Percentiles rank a stretch among this genome's conserved stretches.
These are phyloP conservation scores for Agrilus biguttatus DNA, from an alignment of 2,888 invertebrate species.

Conservation along the genomic window DNA sequence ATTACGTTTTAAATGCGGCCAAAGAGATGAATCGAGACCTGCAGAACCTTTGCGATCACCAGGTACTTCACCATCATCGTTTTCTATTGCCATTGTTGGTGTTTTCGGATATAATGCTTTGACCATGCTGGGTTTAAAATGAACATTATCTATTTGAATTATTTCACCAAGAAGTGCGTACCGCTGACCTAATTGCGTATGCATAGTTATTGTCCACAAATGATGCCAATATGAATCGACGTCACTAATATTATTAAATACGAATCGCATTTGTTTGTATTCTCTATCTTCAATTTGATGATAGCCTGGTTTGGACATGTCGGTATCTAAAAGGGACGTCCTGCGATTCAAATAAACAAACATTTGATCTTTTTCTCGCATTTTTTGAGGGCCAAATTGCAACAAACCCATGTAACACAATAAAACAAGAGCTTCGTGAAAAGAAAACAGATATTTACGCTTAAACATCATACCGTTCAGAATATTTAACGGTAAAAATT, in stretches of 20 bases:
- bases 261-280: slow-evolving; percentile 41
- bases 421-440: slow-evolving; percentile 40
- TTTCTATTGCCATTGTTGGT: slow-evolving; percentile 30
- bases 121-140: slow-evolving; percentile 34
- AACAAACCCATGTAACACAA: slow-evolving; percentile 53
- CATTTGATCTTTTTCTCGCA: slow-evolving; percentile 56
- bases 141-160: slow-evolving; percentile 34
- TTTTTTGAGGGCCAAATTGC: slow-evolving; percentile 48
- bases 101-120: slow-evolving; percentile 29
- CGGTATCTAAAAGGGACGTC: slow-evolving; percentile 50
- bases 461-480: slow-evolving; percentile 36
- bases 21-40: slow-evolving; percentile 57
- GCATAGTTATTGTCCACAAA: slow-evolving; percentile 50
- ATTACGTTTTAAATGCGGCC: slow-evolving; percentile 47
- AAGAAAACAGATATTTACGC: slow-evolving; percentile 42
- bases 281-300: slow-evolving; percentile 40
- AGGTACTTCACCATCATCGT: slow-evolving; percentile 47
- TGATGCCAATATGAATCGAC: slow-evolving; percentile 55
- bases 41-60: slow-evolving; percentile 61
- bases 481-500: slow-evolving; percentile 40
- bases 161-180: slow-evolving; percentile 19
- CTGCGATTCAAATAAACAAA: slow-evolving; percentile 52
- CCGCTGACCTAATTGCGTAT: slow-evolving; percentile 44
- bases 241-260: slow-evolving; percentile 37
- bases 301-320: slow-evolving; percentile 45